phyloP scores from a whole-genome alignment of 2,113 vertebrate species.

The Hemiprocne comata region DNA sequence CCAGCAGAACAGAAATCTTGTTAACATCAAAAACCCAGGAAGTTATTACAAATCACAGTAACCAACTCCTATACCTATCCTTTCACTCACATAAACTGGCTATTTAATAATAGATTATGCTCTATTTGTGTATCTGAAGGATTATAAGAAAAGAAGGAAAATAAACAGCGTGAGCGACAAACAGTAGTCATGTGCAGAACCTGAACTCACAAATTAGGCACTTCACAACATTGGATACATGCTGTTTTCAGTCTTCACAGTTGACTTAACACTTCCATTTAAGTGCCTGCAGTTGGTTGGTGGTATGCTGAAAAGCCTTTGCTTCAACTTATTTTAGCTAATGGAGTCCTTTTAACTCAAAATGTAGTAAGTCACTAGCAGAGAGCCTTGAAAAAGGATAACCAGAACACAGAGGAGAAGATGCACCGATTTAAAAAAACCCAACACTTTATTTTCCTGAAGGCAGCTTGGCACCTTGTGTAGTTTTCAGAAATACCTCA shows the following conservation, averaged over 20 bases:
- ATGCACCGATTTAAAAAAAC: neutral
- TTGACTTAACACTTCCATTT: neutral
- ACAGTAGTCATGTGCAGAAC: neutral
- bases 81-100: neutral
- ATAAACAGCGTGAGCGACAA: neutral
- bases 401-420: neutral
- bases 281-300: neutral
- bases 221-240: neutral
- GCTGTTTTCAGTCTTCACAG: neutral
- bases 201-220: neutral
- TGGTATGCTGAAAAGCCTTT: neutral
- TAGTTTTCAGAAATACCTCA: neutral
- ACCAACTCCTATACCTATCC: neutral
- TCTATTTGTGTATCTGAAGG: neutral
- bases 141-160: neutral
- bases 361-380: neutral
- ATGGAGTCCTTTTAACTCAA: neutral
- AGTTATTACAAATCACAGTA: neutral
- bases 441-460: neutral
- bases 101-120: neutral
- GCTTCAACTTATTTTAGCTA: neutral
- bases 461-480: neutral
- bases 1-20: neutral
- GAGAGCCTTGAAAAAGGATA: neutral
- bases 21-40: neutral